Base-by-base conservation (phyloP, 2,888 invertebrate genomes). In the Pasiphila rectangulata region DNA sequence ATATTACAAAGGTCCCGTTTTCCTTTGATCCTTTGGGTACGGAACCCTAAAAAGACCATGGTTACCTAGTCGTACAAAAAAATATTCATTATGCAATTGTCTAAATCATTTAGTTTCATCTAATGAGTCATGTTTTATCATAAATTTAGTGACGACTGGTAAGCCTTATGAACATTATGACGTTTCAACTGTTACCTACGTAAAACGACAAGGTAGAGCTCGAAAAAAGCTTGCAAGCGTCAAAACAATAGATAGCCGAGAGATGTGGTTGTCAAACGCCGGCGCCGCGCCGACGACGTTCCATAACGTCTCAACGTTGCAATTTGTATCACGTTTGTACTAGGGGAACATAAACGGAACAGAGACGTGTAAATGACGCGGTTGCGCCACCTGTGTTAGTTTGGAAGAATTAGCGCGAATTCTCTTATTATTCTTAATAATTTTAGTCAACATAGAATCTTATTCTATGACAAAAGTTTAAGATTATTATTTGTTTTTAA, bases 241-340 rank as follows among this genome's bases (percentile, higher is more conserved):
- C 54, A 50, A n/a, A 63, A 57, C 51, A 57, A 57, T 46, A 43
- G 36, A n/a, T n/a, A n/a, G n/a, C n/a, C n/a, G n/a, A 16, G 27
- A 36, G 19, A 23, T 42, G 36, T 34, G 49, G 48, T 60, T 61
- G 59, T 63, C 66, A 67, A 58, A 62, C 64, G 63, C 64, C 61
- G n/a, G n/a, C n/a, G n/a, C n/a, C n/a, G n/a, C n/a, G n/a, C n/a
- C 50, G 57, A 47, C 59, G 63, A 62, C 64, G 69, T 61, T 57
- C 59, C 59, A 56, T 66, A 63, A 64, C 65, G 72, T 74, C 75
- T 75, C 79, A 83, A 85, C 84, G 85, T 86, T 86, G 87, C 85
- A 86, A 86, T 85, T 83, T 85, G 75, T 75, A 79, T 78, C 79
- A 79, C 73, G 67, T 66, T 75, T 64, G 63, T 80, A 87, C 83